phyloP scores from a whole-genome alignment of 2,797 vertebrate genomes.

The Anguilla megastoma region DNA sequence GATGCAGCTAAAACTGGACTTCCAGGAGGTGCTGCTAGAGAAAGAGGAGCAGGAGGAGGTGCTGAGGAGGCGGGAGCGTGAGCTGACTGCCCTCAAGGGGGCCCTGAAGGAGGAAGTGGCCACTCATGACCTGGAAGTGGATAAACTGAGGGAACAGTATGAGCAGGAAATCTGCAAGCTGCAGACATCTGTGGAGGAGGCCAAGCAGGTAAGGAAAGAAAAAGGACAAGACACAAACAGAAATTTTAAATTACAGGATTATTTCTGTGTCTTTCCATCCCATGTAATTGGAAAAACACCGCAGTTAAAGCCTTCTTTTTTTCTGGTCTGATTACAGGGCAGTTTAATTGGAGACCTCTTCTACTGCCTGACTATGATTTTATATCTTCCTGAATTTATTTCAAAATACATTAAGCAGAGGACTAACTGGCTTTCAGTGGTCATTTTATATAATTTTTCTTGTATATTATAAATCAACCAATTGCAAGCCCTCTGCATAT shows the following conservation, averaged over 20 bases:
- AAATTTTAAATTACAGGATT: not conserved
- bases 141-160: conserved; percentile 84
- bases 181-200: conserved; percentile 72
- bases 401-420: not conserved
- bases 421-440: not conserved
- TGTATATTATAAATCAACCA: too few species aligned
- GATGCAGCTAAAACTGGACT: conserved; percentile 79
- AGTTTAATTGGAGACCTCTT: not conserved
- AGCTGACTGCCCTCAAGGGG: conserved; percentile 86
- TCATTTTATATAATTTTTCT: not conserved
- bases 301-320: too few species aligned
- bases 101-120: conserved; percentile 91
- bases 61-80: conserved; percentile 80
- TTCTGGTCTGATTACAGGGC: too few species aligned
- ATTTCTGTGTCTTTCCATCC: too few species aligned
- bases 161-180: conserved; percentile 78
- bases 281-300: too few species aligned
- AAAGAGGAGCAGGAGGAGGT: conserved; percentile 91
- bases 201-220: conserved; percentile 72
- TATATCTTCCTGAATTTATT: not conserved
- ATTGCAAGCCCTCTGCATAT: too few species aligned
- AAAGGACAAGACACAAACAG: not conserved
- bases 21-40: conserved; percentile 78
- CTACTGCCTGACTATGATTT: not conserved
- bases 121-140: conserved; percentile 84